Evolutionary conservation across 2,888 invertebrate species (phyloP).

Genomic region (Drosophila merina): DNA sequence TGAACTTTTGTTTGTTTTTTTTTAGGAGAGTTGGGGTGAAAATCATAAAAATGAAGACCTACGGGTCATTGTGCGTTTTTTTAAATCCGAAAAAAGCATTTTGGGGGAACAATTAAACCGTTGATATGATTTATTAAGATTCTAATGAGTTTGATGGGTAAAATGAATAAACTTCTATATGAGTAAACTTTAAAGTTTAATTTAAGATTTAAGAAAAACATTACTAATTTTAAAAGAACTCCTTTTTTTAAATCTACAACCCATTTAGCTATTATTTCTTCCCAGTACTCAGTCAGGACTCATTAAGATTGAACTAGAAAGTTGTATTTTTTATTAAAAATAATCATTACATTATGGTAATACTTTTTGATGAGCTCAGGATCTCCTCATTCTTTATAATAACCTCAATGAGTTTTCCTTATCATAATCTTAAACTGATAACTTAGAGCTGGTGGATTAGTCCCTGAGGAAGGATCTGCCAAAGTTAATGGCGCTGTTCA

Average conservation of each 20-base stretch:
- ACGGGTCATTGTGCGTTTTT: neutral
- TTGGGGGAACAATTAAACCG: too few relatives aligned
- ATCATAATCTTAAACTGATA: neutral
- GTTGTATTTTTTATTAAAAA: neutral
- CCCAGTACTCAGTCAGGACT: too few relatives aligned
- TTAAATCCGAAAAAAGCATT: neutral
- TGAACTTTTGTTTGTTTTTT: neutral
- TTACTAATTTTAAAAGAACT: too few relatives aligned
- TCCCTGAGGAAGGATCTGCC: conserved; percentile 52
- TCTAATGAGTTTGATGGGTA: neutral
- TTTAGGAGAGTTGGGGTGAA: neutral
- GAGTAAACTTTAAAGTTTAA: too few relatives aligned
- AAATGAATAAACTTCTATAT: too few relatives aligned
- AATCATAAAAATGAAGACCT: neutral
- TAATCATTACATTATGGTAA: neutral
- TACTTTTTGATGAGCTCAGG: neutral
- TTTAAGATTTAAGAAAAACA: too few relatives aligned
- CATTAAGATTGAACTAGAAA: too few relatives aligned
- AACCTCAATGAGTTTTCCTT: neutral
- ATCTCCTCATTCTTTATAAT: neutral
- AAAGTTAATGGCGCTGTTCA: conserved; percentile 53
- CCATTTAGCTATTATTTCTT: too few relatives aligned
- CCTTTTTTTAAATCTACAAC: too few relatives aligned
- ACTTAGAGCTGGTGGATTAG: conserved; percentile 17
- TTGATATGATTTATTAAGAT: neutral